These are phyloP conservation scores for Polyergus mexicanus DNA, from an alignment of 1,140 invertebrate genomes.

Conservation along the genomic window DNA sequence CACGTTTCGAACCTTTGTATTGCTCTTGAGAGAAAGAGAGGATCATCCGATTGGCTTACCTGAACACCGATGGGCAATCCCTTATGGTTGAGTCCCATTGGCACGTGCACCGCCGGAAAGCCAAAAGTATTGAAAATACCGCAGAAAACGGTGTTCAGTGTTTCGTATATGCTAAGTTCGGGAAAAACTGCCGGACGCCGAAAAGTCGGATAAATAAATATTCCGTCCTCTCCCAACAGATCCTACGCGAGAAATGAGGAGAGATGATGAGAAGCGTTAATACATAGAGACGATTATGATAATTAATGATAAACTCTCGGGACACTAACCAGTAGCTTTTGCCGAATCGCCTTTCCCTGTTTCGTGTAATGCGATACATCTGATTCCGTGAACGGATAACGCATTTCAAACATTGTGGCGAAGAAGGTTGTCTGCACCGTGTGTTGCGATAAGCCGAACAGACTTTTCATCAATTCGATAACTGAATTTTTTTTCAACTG, in stretches of 20 bases:
- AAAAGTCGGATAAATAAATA: slow-evolving; percentile 93
- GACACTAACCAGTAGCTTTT: slow-evolving; percentile 81
- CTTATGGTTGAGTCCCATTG: slow-evolving; percentile 88
- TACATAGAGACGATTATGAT: slow-evolving; percentile 43
- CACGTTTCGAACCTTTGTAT: not conserved
- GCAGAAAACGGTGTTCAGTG: slow-evolving; percentile 88
- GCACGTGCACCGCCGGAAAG: slow-evolving; percentile 92
- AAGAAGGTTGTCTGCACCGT: slow-evolving; percentile 84
- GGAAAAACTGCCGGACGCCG: slow-evolving; percentile 89
- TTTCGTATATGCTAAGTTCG: slow-evolving; percentile 86
- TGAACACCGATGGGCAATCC: slow-evolving; percentile 92
- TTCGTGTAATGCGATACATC: slow-evolving; percentile 76
- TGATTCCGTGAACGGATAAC: slow-evolving; percentile 83
- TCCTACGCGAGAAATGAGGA: slow-evolving; percentile 81
- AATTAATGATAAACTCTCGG: not conserved
- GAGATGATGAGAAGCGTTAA: not conserved
- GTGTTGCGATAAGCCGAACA: slow-evolving; percentile 83
- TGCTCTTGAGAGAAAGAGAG: not conserved
- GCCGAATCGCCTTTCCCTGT: slow-evolving; percentile 75
- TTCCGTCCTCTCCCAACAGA: slow-evolving; percentile 88
- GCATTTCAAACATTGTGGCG: slow-evolving; percentile 78
- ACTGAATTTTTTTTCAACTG: slow-evolving; percentile 83
- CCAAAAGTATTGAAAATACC: slow-evolving; percentile 92
- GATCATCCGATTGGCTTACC: slow-evolving; percentile 78
- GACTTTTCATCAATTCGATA: slow-evolving; percentile 84